phyloP scores from a whole-genome alignment of 2,797 vertebrate species.

The Euthynnus affinis region DNA sequence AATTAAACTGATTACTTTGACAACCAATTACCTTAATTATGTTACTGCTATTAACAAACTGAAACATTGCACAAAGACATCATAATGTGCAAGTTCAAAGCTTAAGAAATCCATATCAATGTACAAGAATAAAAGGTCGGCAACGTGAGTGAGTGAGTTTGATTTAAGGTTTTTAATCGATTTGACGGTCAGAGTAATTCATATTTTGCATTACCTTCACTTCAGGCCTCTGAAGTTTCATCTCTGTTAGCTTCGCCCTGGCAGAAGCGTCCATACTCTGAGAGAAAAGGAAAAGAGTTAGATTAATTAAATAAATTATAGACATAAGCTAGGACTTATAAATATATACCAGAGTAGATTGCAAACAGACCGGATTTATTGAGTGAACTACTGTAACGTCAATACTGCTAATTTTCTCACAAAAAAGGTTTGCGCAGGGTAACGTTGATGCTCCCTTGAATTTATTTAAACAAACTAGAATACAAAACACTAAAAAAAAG shows the following conservation, averaged over 20 bases:
- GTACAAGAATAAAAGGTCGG: not conserved
- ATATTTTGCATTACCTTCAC: constrained; percentile 62
- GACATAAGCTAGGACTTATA: accelerated
- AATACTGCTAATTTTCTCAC: no score
- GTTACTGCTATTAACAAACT: no score
- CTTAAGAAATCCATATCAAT: not conserved
- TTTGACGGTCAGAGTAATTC: not conserved
- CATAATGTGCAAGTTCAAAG: not conserved
- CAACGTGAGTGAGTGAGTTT: not conserved
- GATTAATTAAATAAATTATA: not conserved
- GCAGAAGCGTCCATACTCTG: constrained; percentile 81
- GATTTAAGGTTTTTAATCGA: not conserved
- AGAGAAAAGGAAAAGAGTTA: not conserved
- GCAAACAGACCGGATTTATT: not conserved
- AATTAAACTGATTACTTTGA: no score
- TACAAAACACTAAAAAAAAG: not conserved
- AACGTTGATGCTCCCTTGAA: accelerated
- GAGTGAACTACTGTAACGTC: not conserved
- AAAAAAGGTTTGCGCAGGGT: not conserved
- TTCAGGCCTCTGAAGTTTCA: constrained; percentile 65
- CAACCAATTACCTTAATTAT: no score
- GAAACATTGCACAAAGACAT: not conserved
- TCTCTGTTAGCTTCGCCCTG: constrained; percentile 62
- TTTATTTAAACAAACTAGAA: not conserved
- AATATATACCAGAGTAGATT: accelerated